A percentile compares a stretch with the other conserved stretches of the same genome.
Conservation (phyloP, 92 coral and sea anemone genomes). For the Umimayanthus chanpuru region DNA sequence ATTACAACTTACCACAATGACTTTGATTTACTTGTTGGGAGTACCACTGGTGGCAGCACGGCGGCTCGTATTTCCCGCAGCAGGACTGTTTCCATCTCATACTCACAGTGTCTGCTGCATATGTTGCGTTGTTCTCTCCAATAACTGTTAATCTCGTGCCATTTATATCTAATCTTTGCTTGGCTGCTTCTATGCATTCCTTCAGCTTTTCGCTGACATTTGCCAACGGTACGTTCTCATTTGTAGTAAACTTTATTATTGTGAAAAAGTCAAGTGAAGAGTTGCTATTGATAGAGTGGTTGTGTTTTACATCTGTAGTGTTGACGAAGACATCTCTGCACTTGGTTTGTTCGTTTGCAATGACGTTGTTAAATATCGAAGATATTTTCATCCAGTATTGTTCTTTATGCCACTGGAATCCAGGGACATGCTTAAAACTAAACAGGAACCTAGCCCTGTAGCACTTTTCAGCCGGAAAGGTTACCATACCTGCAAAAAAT, state of each 20-base stretch:
- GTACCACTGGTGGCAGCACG: background rate
- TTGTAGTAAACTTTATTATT: background rate
- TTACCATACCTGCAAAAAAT: conserved; percentile 2
- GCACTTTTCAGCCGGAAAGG: conserved; percentile 11
- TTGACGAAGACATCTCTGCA: background rate
- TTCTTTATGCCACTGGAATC: background rate
- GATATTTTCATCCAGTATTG: background rate
- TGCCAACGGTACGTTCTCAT: background rate
- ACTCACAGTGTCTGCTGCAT: background rate
- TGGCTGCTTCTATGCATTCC: background rate
- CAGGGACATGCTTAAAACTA: background rate
- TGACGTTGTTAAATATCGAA: background rate
- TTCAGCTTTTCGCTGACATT: background rate
- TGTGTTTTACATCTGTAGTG: background rate
- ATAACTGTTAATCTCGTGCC: background rate
- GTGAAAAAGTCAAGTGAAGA: background rate
- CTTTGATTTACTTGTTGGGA: conserved; percentile 1
- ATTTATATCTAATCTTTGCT: background rate
- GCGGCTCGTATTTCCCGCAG: background rate
- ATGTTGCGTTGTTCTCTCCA: background rate
- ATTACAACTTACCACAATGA: background rate
- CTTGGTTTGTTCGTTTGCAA: background rate
- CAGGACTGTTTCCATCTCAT: background rate
- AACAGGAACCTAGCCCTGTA: conserved; percentile 4
- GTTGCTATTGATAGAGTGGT: background rate